These are phyloP conservation scores for Lophochroa leadbeateri DNA, from an alignment of 2,113 vertebrate genomes.

Conservation along the genomic window DNA sequence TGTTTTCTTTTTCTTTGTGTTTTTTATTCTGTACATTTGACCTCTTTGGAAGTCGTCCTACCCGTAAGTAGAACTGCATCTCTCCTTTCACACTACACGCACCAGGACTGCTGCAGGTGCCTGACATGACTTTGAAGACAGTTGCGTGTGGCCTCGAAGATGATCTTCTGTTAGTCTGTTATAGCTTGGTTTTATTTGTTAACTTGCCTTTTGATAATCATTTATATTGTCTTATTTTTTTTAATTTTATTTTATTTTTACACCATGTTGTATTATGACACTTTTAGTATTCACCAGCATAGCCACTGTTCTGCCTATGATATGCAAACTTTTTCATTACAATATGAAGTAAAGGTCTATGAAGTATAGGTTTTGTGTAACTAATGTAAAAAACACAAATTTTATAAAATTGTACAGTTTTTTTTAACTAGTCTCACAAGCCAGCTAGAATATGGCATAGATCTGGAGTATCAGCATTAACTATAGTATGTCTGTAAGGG, in stretches of 20 bases:
- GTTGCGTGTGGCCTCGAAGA: constrained; percentile 66
- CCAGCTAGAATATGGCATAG: constrained; percentile 70
- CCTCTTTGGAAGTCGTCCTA: constrained; percentile 52
- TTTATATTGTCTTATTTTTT: constrained; percentile 67
- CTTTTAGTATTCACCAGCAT: constrained; percentile 97
- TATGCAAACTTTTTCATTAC: constrained; percentile 83
- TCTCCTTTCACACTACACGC: neutral
- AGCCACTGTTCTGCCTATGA: constrained; percentile 86
- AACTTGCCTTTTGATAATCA: constrained; percentile 68
- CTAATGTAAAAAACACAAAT: constrained; percentile 98
- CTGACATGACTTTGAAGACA: constrained; percentile 43
- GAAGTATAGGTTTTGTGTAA: constrained; percentile 98
- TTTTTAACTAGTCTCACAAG: constrained; percentile 76
- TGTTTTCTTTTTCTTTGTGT: constrained; percentile 30
- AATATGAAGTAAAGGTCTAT: constrained; percentile 94
- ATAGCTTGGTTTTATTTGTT: constrained; percentile 58
- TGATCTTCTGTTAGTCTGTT: constrained; percentile 55
- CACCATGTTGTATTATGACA: constrained; percentile 83
- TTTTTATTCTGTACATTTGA: constrained; percentile 67
- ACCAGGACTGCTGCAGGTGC: constrained; percentile 45
- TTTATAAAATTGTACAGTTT: constrained; percentile 99
- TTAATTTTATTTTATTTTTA: constrained; percentile 59
- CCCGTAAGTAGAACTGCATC: constrained; percentile 12
- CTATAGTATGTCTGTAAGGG: constrained; percentile 58
- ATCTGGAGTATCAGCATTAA: constrained; percentile 68